Percentiles rank a stretch among this genome's conserved stretches.
Evolutionary conservation across 2,888 invertebrate species (phyloP).

Genomic region (Bruchidius siliquastri): DNA sequence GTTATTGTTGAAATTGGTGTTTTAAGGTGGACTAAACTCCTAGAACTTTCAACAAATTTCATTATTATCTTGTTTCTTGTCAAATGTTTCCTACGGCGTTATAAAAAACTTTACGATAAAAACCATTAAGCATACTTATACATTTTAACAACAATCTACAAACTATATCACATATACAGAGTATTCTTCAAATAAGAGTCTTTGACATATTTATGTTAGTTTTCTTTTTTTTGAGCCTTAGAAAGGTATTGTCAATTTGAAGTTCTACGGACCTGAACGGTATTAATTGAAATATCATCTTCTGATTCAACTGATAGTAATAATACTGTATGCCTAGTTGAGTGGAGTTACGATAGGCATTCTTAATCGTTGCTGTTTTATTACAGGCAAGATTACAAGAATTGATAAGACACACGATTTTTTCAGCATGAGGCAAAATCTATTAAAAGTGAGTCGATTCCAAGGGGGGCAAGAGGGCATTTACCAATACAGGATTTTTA

Average conservation of each 20-base stretch:
- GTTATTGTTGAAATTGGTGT: too few relatives aligned
- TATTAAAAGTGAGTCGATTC: too few relatives aligned
- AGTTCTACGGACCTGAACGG: neutral
- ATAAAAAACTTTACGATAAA: constrained; percentile 17
- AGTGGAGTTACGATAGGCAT: too few relatives aligned
- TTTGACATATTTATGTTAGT: constrained; percentile 21
- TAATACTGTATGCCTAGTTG: too few relatives aligned
- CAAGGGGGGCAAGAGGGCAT: too few relatives aligned
- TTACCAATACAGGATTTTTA: too few relatives aligned
- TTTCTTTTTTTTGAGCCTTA: constrained; percentile 28
- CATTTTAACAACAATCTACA: constrained; percentile 32
- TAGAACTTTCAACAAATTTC: neutral
- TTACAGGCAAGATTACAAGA: too few relatives aligned
- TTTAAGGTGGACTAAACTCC: neutral
- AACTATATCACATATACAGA: constrained; percentile 41
- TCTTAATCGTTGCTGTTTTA: too few relatives aligned
- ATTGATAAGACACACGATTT: too few relatives aligned
- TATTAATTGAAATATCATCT: neutral
- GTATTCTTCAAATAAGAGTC: constrained; percentile 34
- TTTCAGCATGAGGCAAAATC: too few relatives aligned
- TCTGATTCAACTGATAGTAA: neutral
- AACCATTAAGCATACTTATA: constrained; percentile 26
- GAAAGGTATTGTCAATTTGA: constrained; percentile 34
- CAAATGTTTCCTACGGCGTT: neutral
- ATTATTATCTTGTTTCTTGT: neutral